These are phyloP conservation scores for Zaprionus kolodkinae DNA, from an alignment of 1,140 invertebrate genomes.

Conservation along the genomic window DNA sequence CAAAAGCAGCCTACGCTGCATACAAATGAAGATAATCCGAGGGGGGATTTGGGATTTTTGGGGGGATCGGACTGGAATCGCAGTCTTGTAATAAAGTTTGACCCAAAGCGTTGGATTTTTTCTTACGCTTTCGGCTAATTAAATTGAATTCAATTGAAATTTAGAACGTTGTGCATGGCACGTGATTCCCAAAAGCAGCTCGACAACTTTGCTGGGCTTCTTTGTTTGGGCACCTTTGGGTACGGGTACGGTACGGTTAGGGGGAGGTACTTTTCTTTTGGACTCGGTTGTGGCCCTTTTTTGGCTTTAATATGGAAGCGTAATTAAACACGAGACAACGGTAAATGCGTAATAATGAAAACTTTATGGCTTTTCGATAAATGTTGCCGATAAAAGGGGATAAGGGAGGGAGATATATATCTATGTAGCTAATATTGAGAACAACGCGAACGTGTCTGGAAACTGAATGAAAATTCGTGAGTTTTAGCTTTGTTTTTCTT, in stretches of 20 bases:
- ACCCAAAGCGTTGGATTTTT: constrained; percentile 53
- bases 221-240: constrained; percentile 17
- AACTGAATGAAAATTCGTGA: constrained; percentile 36
- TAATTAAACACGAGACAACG: constrained; percentile 74
- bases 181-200: constrained; percentile 59
- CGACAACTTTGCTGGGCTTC: constrained; percentile 25
- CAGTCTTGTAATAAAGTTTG: constrained; percentile 24
- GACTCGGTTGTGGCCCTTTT: constrained; percentile 45
- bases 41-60: not conserved
- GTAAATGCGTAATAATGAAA: constrained; percentile 78
- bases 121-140: constrained; percentile 77
- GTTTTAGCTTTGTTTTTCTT: constrained; percentile 9
- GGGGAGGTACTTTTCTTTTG: not conserved
- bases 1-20: constrained; percentile 40
- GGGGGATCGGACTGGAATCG: constrained; percentile 3
- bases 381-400: constrained; percentile 46
- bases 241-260: not conserved
- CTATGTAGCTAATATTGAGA: constrained; percentile 14
- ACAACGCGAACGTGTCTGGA: constrained; percentile 53
- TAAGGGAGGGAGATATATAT: not conserved
- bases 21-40: constrained; percentile 67
- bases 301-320: constrained; percentile 66
- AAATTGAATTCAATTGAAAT: constrained; percentile 82
- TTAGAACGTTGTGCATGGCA: constrained; percentile 76
- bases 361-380: constrained; percentile 81